Conservation (phyloP, 2,113 vertebrate species). For the Scomber scombrus region DNA sequence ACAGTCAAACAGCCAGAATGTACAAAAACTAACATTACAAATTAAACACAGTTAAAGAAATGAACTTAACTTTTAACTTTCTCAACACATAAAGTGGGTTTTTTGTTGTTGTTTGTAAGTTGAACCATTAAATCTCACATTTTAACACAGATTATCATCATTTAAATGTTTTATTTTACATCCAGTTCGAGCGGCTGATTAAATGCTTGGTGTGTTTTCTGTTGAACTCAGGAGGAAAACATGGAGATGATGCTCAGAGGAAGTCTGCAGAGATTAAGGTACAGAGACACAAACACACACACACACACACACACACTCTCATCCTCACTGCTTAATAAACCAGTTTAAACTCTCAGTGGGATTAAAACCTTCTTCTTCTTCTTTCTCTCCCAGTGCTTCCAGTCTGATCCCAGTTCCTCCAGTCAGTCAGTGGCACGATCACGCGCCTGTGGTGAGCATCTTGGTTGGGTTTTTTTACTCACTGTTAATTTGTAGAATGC, state of each 20-base stretch:
- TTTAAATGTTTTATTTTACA: too few species aligned
- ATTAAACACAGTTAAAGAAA: too few species aligned
- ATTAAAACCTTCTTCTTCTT: background rate
- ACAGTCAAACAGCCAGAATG: too few species aligned
- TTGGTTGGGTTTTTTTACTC: too few species aligned
- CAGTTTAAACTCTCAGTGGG: fast-evolving
- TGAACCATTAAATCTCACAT: too few species aligned
- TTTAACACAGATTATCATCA: too few species aligned
- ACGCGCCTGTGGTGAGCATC: conserved; percentile 74
- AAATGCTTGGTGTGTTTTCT: background rate
- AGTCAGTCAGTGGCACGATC: conserved; percentile 81
- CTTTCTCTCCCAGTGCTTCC: conserved; percentile 72
- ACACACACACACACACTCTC: background rate
- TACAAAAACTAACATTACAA: too few species aligned
- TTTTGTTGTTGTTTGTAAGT: too few species aligned
- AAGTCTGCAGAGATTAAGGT: conserved; percentile 81
- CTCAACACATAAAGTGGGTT: too few species aligned
- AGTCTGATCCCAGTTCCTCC: conserved; percentile 73
- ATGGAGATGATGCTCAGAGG: conserved; percentile 80
- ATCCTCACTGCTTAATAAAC: too few species aligned
- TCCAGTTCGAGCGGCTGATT: too few species aligned
- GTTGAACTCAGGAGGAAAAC: conserved; percentile 77
- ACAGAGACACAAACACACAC: background rate
- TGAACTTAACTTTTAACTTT: too few species aligned
- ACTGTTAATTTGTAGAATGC: background rate